Percentiles rank a stretch among this genome's conserved stretches.
Evolutionary conservation across 2,888 invertebrate species (phyloP).

Genomic region (Caenorhabditis plicata): DNA sequence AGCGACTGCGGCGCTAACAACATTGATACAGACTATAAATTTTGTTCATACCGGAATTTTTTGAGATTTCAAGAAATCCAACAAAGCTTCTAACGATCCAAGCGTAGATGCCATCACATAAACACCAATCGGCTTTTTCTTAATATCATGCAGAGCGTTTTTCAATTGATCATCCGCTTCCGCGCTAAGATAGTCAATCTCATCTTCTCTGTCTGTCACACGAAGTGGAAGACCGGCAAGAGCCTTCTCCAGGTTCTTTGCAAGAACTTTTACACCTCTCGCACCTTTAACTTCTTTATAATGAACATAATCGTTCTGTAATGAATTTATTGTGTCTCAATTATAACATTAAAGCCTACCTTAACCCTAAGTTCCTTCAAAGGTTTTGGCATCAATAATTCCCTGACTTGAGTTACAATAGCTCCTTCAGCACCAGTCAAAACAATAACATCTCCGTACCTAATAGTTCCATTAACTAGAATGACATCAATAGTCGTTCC

Average conservation of each 20-base stretch:
- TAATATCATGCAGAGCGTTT: slow-evolving; percentile 87
- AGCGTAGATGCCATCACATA: slow-evolving; percentile 99
- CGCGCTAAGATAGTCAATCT: slow-evolving; percentile 82
- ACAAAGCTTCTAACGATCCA: slow-evolving; percentile 91
- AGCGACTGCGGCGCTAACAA: too few relatives aligned
- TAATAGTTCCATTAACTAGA: slow-evolving; percentile 88
- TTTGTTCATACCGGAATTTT: slow-evolving; percentile 96
- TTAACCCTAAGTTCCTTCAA: slow-evolving; percentile 95
- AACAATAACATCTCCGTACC: slow-evolving; percentile 89
- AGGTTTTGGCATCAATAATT: slow-evolving; percentile 94
- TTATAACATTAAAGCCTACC: slow-evolving; percentile 68
- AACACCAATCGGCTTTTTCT: slow-evolving; percentile 86
- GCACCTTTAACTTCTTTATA: slow-evolving; percentile 91
- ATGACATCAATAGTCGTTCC: slow-evolving; percentile 99
- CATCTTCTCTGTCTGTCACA: slow-evolving; percentile 88
- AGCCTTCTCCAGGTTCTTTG: slow-evolving; percentile 83
- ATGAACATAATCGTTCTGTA: slow-evolving; percentile 77
- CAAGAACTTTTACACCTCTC: slow-evolving; percentile 96
- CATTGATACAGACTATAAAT: too few relatives aligned
- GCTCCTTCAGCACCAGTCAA: slow-evolving; percentile 97
- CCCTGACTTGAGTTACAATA: slow-evolving; percentile 93
- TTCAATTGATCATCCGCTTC: slow-evolving; percentile 85
- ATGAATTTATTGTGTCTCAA: not conserved
- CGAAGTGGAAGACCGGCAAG: slow-evolving; percentile 89
- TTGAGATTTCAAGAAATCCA: slow-evolving; percentile 86